Conservation (phyloP, 2,888 invertebrate genomes). For the Cosmorhoe ocellata region DNA sequence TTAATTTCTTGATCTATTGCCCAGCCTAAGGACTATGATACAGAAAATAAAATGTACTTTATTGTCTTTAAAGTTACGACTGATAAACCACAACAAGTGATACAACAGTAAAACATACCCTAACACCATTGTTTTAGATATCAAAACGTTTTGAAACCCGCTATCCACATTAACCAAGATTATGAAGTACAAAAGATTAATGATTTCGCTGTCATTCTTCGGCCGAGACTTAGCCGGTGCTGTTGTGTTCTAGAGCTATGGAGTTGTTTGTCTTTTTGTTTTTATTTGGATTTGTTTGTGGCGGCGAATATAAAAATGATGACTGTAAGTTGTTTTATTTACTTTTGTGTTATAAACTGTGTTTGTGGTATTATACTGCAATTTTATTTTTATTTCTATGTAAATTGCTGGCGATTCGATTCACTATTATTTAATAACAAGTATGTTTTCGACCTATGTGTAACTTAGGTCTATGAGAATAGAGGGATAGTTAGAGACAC, state of each 20-base stretch:
- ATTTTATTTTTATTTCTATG: too few relatives aligned
- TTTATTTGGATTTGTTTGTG: slow-evolving; percentile 19
- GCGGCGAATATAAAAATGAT: not conserved
- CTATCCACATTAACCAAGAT: slow-evolving; percentile 7
- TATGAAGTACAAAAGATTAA: slow-evolving; percentile 20
- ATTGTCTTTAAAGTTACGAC: not conserved
- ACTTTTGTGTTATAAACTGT: too few relatives aligned
- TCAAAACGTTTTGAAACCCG: slow-evolving; percentile 2
- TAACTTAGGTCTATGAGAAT: too few relatives aligned
- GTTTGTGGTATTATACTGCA: too few relatives aligned
- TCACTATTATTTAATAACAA: too few relatives aligned
- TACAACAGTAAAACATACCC: not conserved
- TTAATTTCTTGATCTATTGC: too few relatives aligned
- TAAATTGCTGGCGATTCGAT: too few relatives aligned
- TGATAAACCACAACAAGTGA: not conserved
- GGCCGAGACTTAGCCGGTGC: slow-evolving; percentile 7
- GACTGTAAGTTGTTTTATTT: slow-evolving; percentile 14
- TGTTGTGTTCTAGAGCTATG: slow-evolving; percentile 18
- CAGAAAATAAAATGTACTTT: too few relatives aligned
- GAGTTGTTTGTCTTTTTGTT: slow-evolving; percentile 7
- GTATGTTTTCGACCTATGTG: too few relatives aligned
- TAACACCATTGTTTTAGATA: not conserved
- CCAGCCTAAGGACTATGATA: too few relatives aligned
- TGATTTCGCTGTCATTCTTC: slow-evolving; percentile 17
- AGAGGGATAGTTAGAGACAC: too few relatives aligned